Percentiles rank a stretch among this genome's conserved stretches.
Evolutionary conservation across 2,888 invertebrate genomes (phyloP).

Genomic region (Ormyrus rosae): DNA sequence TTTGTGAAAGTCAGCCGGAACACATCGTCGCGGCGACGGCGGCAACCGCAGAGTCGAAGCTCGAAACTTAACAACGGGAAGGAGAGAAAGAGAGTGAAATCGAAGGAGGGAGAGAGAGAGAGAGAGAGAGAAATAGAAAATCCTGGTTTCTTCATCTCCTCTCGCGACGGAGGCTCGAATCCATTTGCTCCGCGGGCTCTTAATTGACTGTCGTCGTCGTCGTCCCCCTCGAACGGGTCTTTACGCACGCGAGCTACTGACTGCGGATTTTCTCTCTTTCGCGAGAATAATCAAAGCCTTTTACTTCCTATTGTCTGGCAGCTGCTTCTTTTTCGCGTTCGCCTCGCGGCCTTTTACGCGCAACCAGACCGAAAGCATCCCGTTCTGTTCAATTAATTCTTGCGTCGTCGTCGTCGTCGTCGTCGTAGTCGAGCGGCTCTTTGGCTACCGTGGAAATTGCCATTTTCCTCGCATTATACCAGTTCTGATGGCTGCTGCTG

Average conservation of each 20-base stretch:
- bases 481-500: constrained; percentile 3
- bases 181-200: background rate
- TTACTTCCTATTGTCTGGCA: constrained; percentile 11
- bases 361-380: background rate
- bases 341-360: background rate
- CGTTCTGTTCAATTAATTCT: constrained; percentile 18
- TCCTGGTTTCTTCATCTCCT: background rate
- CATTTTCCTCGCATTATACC: background rate
- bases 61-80: too few relatives aligned
- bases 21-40: too few relatives aligned
- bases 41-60: too few relatives aligned
- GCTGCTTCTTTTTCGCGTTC: background rate
- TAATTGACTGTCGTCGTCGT: constrained; percentile 9
- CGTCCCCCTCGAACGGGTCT: too few relatives aligned
- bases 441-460: background rate
- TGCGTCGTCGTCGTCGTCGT: background rate
- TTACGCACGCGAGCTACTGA: too few relatives aligned
- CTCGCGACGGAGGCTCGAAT: background rate
- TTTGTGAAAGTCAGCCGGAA: too few relatives aligned
- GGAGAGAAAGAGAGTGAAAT: too few relatives aligned
- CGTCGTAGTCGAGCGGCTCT: background rate
- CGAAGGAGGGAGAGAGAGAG: background rate
- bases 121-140: background rate
- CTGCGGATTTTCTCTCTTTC: constrained; percentile 22
- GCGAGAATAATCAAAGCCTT: constrained; percentile 28